Conservation (phyloP, 1,140 invertebrate species). For the Drosophila ogumai region DNA sequence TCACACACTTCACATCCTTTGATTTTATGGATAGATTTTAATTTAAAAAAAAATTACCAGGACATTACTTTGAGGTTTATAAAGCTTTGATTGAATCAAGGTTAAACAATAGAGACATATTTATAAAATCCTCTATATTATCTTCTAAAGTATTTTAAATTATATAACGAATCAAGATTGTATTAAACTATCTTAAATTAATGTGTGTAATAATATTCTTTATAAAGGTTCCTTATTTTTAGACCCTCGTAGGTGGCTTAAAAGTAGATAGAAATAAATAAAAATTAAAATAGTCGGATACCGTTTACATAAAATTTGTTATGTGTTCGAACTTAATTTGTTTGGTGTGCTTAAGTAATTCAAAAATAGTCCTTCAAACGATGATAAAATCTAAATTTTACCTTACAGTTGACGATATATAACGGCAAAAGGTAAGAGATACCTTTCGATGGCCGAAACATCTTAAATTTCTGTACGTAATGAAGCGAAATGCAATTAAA, state of each 20-base stretch:
- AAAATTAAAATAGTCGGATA: too few species aligned
- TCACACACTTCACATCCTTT: slow-evolving; percentile 8
- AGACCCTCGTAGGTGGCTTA: too few species aligned
- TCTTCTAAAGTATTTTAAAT: not conserved
- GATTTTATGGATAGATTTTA: not conserved
- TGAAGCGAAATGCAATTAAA: slow-evolving; percentile 51
- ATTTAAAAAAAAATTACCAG: slow-evolving; percentile 15
- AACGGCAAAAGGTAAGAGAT: not conserved
- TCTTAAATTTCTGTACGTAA: slow-evolving; percentile 8
- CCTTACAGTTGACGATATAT: not conserved
- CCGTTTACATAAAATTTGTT: too few species aligned
- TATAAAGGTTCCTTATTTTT: not conserved
- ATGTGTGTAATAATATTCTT: not conserved
- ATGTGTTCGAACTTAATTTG: not conserved
- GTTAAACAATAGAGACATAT: not conserved
- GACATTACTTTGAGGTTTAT: not conserved
- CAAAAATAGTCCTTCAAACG: not conserved
- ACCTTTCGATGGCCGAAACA: not conserved
- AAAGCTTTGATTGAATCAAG: not conserved
- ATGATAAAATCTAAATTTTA: not conserved
- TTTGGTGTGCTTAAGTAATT: too few species aligned
- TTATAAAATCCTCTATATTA: not conserved
- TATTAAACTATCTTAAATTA: not conserved
- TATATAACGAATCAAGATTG: not conserved
- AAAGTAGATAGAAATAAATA: too few species aligned